Evolutionary conservation across 2,797 vertebrate species (phyloP).

Genomic region (Gymnopithys bicolor): DNA sequence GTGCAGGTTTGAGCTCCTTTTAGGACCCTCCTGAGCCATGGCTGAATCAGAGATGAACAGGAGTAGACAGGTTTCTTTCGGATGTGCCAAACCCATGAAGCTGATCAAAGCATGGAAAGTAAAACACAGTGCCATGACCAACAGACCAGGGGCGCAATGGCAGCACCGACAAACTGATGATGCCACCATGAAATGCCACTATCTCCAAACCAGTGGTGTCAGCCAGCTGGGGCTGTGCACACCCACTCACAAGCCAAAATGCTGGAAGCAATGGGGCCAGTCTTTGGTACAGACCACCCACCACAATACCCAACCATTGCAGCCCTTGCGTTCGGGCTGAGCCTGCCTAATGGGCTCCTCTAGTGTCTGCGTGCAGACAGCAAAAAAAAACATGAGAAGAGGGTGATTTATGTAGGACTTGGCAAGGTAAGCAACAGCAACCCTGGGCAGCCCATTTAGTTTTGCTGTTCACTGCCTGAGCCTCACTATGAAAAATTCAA

Average conservation of each 20-base stretch:
- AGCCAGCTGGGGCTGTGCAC: neutral
- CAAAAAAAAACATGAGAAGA: neutral
- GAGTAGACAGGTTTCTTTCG: rapidly evolving
- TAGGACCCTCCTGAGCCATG: neutral
- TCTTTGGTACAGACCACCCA: neutral
- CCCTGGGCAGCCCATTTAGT: neutral
- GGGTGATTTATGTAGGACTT: neutral
- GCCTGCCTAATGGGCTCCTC: rapidly evolving
- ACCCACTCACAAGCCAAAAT: rapidly evolving
- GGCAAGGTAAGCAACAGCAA: neutral
- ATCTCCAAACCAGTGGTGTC: neutral
- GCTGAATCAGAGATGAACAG: neutral
- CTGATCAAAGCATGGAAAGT: neutral
- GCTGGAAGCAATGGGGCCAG: neutral
- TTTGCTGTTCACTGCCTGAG: neutral
- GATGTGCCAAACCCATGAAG: neutral
- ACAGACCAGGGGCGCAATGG: rapidly evolving
- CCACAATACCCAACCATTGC: rapidly evolving
- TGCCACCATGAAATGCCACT: neutral
- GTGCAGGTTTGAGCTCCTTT: neutral
- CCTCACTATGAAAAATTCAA: neutral
- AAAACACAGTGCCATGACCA: neutral
- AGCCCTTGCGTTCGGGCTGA: neutral
- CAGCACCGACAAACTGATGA: rapidly evolving
- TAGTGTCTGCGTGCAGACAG: neutral